phyloP scores from a whole-genome alignment of 2,113 vertebrate species.

The Myanophis thanlyinensis region DNA sequence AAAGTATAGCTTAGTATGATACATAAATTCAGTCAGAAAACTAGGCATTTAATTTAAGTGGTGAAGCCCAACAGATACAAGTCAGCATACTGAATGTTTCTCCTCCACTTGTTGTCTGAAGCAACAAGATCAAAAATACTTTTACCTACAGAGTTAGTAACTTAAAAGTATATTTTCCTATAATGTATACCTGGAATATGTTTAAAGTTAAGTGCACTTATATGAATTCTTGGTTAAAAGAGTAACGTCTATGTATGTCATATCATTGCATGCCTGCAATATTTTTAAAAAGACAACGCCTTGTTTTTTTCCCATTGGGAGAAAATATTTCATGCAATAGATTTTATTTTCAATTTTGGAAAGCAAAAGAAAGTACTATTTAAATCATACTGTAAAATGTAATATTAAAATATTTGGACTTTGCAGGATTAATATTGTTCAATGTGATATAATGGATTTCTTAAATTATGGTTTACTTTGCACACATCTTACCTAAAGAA shows the following conservation, averaged over 20 bases:
- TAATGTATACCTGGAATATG: conserved; percentile 28
- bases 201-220: conserved; percentile 41
- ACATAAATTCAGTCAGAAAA: not conserved
- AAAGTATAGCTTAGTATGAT: not conserved
- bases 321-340: conserved; percentile 67
- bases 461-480: not conserved
- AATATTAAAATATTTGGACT: not conserved
- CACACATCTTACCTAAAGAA: not conserved
- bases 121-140: not conserved
- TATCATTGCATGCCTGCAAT: conserved; percentile 68
- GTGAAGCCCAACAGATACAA: not conserved
- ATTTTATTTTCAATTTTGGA: conserved; percentile 61
- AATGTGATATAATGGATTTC: not conserved
- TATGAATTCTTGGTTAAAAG: not conserved
- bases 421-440: not conserved
- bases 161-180: not conserved
- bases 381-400: conserved; percentile 37
- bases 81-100: not conserved
- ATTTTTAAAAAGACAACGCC: conserved; percentile 76
- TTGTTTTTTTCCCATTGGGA: conserved; percentile 66
- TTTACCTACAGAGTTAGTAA: not conserved
- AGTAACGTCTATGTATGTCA: conserved; percentile 69
- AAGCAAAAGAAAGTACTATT: conserved; percentile 56
- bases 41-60: not conserved
- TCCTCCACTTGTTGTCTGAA: not conserved